phyloP scores from a whole-genome alignment of 1,140 invertebrate species.

The Solenopsis fugax region DNA sequence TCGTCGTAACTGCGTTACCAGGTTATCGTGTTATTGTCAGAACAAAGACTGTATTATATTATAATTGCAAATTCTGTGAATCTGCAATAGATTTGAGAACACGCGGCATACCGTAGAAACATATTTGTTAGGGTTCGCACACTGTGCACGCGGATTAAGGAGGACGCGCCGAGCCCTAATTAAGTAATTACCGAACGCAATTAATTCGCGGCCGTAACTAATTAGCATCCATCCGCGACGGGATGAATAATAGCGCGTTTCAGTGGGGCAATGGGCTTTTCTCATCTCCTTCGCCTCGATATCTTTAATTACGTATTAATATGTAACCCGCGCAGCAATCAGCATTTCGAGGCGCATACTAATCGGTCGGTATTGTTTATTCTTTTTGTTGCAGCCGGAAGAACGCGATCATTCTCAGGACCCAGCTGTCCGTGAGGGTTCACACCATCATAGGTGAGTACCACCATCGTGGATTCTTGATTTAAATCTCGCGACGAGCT shows the following conservation, averaged over 20 bases:
- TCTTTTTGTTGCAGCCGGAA: slow-evolving; percentile 93
- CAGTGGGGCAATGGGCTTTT: slow-evolving; percentile 50
- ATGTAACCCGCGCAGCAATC: slow-evolving; percentile 46
- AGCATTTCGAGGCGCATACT: slow-evolving; percentile 13
- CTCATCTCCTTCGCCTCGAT: background rate
- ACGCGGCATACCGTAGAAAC: background rate
- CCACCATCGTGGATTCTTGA: slow-evolving; percentile 47
- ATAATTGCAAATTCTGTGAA: slow-evolving; percentile 41
- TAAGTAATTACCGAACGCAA: slow-evolving; percentile 80
- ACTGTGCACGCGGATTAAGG: slow-evolving; percentile 51
- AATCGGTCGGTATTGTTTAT: slow-evolving; percentile 81
- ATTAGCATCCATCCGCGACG: slow-evolving; percentile 69
- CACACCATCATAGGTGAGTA: slow-evolving; percentile 99
- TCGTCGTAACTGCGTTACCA: slow-evolving; percentile 20
- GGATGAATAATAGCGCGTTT: slow-evolving; percentile 59
- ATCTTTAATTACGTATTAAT: slow-evolving; percentile 60
- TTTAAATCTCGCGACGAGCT: slow-evolving; percentile 67
- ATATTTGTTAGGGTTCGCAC: slow-evolving; percentile 57
- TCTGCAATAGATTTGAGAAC: slow-evolving; percentile 7
- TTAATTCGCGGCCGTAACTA: slow-evolving; percentile 80
- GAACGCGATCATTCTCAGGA: slow-evolving; percentile 98
- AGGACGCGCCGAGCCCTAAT: slow-evolving; percentile 70
- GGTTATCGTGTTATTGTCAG: slow-evolving; percentile 44
- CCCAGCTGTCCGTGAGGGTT: slow-evolving; percentile 98
- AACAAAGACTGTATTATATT: slow-evolving; percentile 45